Evolutionary conservation across 2,888 invertebrate genomes (phyloP).

Genomic region (Xestia ashworthii): DNA sequence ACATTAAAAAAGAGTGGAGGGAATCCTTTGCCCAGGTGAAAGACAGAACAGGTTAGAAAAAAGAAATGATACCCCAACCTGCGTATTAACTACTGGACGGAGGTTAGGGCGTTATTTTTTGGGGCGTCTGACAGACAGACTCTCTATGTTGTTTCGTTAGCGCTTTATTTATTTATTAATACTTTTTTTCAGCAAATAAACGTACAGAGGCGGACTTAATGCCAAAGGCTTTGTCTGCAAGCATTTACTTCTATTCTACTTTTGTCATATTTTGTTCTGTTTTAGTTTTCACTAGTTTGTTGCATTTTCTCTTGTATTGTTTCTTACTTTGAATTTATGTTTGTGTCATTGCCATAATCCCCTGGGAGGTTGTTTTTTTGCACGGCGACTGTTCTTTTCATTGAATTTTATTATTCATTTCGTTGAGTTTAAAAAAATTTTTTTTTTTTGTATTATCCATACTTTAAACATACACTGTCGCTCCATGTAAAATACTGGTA

Average conservation of each 20-base stretch:
- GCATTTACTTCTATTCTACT: not conserved
- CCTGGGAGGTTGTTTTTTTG: not conserved
- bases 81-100: no score
- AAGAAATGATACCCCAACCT: no score
- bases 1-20: no score
- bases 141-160: not conserved
- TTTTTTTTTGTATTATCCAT: no score
- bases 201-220: not conserved
- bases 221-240: conserved; percentile 10
- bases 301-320: conserved; percentile 4
- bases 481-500: no score
- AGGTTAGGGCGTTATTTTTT: no score
- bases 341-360: not conserved
- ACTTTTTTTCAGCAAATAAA: not conserved
- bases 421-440: no score
- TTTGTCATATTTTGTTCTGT: conserved; percentile 7
- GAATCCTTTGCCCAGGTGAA: no score
- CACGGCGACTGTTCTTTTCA: not conserved
- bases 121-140: no score
- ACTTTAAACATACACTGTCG: no score
- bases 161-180: not conserved
- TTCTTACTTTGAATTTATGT: not conserved
- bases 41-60: no score
- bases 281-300: conserved; percentile 14
- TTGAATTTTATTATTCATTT: not conserved